Percentiles rank a stretch among this genome's conserved stretches.
Evolutionary conservation across 1,140 invertebrate species (phyloP).

Genomic region (Chrysomallon squamiferum): DNA sequence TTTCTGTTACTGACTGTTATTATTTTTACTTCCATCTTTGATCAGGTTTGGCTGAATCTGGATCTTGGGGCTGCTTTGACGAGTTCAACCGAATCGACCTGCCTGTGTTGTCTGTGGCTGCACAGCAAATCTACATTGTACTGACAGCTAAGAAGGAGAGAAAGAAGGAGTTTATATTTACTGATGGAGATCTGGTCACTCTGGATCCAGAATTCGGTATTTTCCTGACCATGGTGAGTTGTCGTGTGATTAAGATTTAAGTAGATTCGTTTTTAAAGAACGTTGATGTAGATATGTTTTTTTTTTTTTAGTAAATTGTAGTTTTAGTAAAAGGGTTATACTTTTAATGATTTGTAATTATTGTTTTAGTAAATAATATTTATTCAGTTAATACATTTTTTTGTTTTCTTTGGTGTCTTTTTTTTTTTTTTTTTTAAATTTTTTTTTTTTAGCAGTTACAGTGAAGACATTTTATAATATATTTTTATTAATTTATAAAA

Average conservation of each 20-base stretch:
- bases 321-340: background rate
- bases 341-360: too few species aligned
- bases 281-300: background rate
- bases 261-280: background rate
- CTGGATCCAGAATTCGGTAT: constrained; percentile 97
- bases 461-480: too few species aligned
- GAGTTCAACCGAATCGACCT: constrained; percentile 96
- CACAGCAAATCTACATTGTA: constrained; percentile 93
- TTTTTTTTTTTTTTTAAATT: background rate
- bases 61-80: constrained; percentile 95
- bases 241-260: background rate
- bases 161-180: constrained; percentile 85
- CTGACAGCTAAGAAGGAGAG: constrained; percentile 92
- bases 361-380: background rate
- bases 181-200: constrained; percentile 90
- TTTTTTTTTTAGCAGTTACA: too few species aligned
- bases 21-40: background rate
- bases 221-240: constrained; percentile 93
- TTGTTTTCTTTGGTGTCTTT: background rate
- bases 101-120: constrained; percentile 93
- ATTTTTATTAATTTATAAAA: too few species aligned
- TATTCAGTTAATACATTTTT: background rate
- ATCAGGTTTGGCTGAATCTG: constrained; percentile 87
- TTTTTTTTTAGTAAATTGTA: background rate
- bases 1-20: too few species aligned